Evolutionary conservation across 2,888 invertebrate species (phyloP), one percentile per base, ranked within the genome.

Genomic region (Rhorus exstirpatorius): DNA sequence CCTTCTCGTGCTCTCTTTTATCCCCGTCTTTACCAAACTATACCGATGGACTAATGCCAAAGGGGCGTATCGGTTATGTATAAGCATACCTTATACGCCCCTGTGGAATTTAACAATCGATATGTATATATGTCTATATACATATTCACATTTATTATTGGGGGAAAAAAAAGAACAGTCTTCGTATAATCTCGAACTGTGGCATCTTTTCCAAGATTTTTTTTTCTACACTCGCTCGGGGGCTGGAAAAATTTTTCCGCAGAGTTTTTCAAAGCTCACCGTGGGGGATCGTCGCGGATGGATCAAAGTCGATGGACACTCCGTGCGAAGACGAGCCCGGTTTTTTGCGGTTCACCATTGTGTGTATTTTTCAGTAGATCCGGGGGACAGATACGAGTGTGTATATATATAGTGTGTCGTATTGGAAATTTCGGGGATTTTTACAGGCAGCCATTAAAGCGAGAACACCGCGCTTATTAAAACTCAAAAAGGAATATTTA

Each of bases 181-280:
- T 49, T 26, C 41, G 44, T 58, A 26, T 26, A 70, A 63, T 76
- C 58, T 60, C 44, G 26, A 55, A 67, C 24, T 14, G 58, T 44
- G 67, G n/a, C 68, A 55, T 19, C 24, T 74, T 74, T 79, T 63
- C 60, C 61, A 21, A 72, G 61, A 65, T 21, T 65, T 65, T 68
- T 80, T 49, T 49, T 8, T 8, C 24, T 35, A 17, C 46, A 53
- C 31, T 58, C 61, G 53, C 46, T 61, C 70, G 53, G 6, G 41
- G 21, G 53, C 35, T 17, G 17, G 26, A 38, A 46, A 35, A 38
- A 46, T 19, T 21, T 58, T 44, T 70, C 58, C 44, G 44, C 44
- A 21, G 44, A 3, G 8, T 24, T 61, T 61, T 26, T 58, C 17
- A 6, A 31, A 12, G 44, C 55, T 70, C 58, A 41, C 17, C 38